Base-by-base conservation (phyloP, 2,888 invertebrate species). In the Cephus runcator region DNA sequence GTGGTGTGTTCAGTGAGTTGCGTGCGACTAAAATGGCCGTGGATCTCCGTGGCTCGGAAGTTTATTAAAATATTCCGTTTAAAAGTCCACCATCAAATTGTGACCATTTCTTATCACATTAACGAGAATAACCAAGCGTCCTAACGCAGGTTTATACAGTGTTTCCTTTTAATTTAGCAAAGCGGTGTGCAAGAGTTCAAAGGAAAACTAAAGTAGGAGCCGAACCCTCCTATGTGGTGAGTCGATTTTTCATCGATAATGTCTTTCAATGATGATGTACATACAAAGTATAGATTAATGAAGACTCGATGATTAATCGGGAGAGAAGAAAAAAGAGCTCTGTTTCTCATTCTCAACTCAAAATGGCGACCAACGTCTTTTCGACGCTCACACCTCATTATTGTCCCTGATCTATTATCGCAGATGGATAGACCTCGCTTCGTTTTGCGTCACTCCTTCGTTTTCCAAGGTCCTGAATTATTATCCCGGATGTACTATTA, bases 21-120 rank as follows among this genome's bases (percentile, higher is more conserved):
- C 80, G 81, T 88, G 88, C 85, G 86, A 87, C 88, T 88, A 90
- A 91, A 89, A 90, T 90, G 90, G 90, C 90, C 88, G 90, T 86
- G 84, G 81, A 83, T 84, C 82, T 83, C 84, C 80, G 71, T 33
- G 33, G 71, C 34, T 34, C 71, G 34, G 33, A 71, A 31, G 33
- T 34, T 12, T 31, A 71, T 31, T 34, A 23, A 71, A 56, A 56
- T 23, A 9, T 56, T 23, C 9, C 23, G 23, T 56, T 56, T 56
- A 23, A 56, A 56, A 56, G 56, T 23, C 56, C 23, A 56, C 23
- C 23, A 56, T 15, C 23, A 23, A 56, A 56, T 23, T 9, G 56
- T 56, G 56, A 56, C 56, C 23, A 23, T 56, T 23, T 56, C 56
- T 56, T 56, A 56, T 2, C 2, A 56, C 23, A 23, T 56, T 56